Evolutionary conservation across 2,888 invertebrate species (phyloP).

Genomic region (Euproctis similis): DNA sequence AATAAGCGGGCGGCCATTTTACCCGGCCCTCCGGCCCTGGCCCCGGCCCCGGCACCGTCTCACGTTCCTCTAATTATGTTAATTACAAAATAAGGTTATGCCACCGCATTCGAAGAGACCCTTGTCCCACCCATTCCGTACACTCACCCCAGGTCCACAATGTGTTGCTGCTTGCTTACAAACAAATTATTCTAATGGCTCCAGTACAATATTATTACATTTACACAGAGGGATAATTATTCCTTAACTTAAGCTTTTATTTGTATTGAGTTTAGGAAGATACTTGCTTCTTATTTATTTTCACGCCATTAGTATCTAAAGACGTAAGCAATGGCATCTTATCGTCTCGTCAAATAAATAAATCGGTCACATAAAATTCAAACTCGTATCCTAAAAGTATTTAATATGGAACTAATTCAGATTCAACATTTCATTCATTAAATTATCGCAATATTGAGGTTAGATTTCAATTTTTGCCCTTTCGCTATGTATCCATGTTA

Average conservation of each 20-base stretch:
- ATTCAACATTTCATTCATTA: no score
- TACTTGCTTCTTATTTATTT: no score
- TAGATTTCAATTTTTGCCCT: no score
- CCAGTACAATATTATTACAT: constrained; percentile 8
- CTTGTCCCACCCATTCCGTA: constrained; percentile 40
- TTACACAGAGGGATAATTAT: constrained; percentile 12
- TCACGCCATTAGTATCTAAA: no score
- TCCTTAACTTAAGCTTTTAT: constrained; percentile 1
- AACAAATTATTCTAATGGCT: constrained; percentile 31
- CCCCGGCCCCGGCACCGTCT: constrained; percentile 43
- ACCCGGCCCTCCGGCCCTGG: constrained; percentile 43
- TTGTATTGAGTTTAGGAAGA: constrained; percentile 2
- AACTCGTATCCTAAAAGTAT: no score
- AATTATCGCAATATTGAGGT: no score
- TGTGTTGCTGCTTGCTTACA: constrained; percentile 34
- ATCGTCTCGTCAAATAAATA: no score
- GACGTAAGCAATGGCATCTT: no score
- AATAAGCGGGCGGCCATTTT: constrained; percentile 38
- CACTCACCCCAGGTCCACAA: constrained; percentile 38
- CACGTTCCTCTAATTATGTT: constrained; percentile 64
- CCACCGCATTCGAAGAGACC: constrained; percentile 54
- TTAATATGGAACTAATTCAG: no score
- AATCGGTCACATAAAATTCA: no score
- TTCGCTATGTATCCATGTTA: no score
- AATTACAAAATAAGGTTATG: constrained; percentile 70